Conservation (phyloP, 2,113 vertebrate genomes). For the Caranx melampygus region DNA sequence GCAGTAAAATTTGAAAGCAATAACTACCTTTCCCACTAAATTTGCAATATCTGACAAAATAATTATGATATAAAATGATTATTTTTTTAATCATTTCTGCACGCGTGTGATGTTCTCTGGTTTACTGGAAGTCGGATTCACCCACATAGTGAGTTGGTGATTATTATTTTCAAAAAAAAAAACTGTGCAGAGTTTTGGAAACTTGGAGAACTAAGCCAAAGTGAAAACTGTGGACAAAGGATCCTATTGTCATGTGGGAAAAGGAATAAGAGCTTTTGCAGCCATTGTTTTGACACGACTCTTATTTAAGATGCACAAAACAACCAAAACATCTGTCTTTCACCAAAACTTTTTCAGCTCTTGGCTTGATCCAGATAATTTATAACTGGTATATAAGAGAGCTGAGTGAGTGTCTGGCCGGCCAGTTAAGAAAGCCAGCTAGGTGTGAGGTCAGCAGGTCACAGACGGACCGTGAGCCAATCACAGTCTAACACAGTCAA, state of each 20-base stretch:
- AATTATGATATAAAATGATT: too few relatives aligned
- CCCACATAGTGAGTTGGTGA: neutral
- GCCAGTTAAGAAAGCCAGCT: constrained; percentile 45
- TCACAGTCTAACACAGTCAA: constrained; percentile 52
- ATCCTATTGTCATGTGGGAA: neutral
- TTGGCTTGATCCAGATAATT: constrained; percentile 32
- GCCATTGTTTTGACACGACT: constrained; percentile 25
- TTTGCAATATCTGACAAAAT: too few relatives aligned
- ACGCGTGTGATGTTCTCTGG: neutral
- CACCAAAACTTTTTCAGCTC: constrained; percentile 9
- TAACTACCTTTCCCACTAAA: too few relatives aligned
- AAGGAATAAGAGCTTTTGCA: neutral
- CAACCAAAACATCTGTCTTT: constrained; percentile 39
- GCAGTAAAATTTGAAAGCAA: too few relatives aligned
- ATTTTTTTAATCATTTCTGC: too few relatives aligned
- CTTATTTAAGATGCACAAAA: constrained; percentile 33
- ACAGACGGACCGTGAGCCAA: constrained; percentile 66
- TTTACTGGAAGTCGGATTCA: neutral
- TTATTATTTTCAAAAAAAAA: too few relatives aligned
- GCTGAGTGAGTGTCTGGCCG: constrained; percentile 44
- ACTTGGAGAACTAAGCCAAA: neutral
- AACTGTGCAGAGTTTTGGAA: neutral
- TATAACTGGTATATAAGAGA: constrained; percentile 46
- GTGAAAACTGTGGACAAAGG: neutral
- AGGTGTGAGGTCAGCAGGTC: constrained; percentile 79